Evolutionary conservation across 53 echinoderm and acorn worm species (phyloP), one percentile per base, ranked within the genome.

Genomic region (Paelopatides confundens): DNA sequence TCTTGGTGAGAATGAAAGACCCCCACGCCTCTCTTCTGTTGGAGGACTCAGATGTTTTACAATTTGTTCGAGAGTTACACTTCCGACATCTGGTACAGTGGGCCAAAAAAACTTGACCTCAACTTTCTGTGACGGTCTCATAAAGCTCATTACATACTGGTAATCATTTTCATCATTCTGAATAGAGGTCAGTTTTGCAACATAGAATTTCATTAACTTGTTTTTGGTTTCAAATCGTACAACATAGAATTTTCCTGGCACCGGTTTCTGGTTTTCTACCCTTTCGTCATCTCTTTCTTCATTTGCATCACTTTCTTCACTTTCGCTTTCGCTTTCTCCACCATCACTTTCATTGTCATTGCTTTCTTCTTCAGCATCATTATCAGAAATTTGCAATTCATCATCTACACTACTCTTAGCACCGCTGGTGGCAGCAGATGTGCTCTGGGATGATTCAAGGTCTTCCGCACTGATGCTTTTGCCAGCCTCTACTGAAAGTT

Each of bases 381-480:
- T 35, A 69, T 69, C 63, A 63, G 63, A 63, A 63, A 63, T 9
- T 63, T 63, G 12, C 63, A 63, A 63, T 8, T 40, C 40, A 63
- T 63, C 5, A 63, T 63, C 63, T 63, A 63, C 63, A 9, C 63
- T 63, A 63, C 40, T 40, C 7, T 40, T 40, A 40, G 40, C 40
- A 40, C 40, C 40, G n/a, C n/a, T n/a, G n/a, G n/a, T n/a, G n/a
- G n/a, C n/a, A 40, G 40, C 40, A 40, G 40, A 40, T 74, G 76
- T 74, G 76, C 76, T 74, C 76, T 74, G 76, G 76, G 76, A 39
- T 21, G 76, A 74, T 36, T 74, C 39, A 39, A 74, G n/a, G 35
- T 74, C 38, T 39, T 74, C 76, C 37, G 21, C 76, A 74, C 76
- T 74, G 46, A 74, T 74, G 76, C 76, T 74, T 74, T 38, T 74